These are phyloP conservation scores for Zaprionus ornatus DNA, from an alignment of 1,140 invertebrate species.

Conservation along the genomic window DNA sequence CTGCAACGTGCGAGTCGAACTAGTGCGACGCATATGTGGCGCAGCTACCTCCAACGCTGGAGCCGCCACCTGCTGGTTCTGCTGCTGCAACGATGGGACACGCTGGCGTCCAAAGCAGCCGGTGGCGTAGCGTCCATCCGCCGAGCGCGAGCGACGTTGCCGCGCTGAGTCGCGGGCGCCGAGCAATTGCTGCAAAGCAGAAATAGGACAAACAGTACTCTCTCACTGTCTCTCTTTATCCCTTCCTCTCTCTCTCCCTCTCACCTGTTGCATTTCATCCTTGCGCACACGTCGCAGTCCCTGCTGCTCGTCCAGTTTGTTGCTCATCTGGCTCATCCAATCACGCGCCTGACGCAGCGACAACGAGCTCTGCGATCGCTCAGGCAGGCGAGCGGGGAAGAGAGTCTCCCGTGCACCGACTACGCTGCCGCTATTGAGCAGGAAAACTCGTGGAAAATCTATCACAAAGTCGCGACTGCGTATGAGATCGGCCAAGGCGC, in stretches of 20 bases:
- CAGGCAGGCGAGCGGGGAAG: slow-evolving; percentile 64
- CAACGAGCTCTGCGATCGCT: slow-evolving; percentile 77
- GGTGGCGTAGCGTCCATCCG: slow-evolving; percentile 74
- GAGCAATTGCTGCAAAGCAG: slow-evolving; percentile 59
- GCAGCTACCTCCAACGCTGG: slow-evolving; percentile 1
- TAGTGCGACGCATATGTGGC: slow-evolving; percentile 43
- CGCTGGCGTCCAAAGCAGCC: slow-evolving; percentile 69
- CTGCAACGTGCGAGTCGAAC: slow-evolving; percentile 55
- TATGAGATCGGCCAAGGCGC: slow-evolving; percentile 64
- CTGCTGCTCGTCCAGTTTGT: slow-evolving; percentile 78
- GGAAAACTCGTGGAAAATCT: slow-evolving; percentile 77
- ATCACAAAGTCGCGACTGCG: slow-evolving; percentile 78
- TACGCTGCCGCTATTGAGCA: slow-evolving; percentile 66
- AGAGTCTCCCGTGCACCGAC: slow-evolving; percentile 65
- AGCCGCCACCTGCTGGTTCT: not conserved
- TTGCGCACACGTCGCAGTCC: slow-evolving; percentile 68
- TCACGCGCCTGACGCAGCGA: slow-evolving; percentile 72
- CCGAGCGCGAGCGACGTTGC: slow-evolving; percentile 73
- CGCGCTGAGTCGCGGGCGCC: slow-evolving; percentile 62
- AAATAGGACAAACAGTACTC: not conserved
- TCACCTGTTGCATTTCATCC: slow-evolving; percentile 77
- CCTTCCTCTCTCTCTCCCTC: too few species aligned
- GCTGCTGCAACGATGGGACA: slow-evolving; percentile 29
- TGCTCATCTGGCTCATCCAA: slow-evolving; percentile 75
- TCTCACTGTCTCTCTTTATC: too few species aligned